Base-by-base conservation (phyloP, 2,797 vertebrate genomes). In the Sciaenops ocellatus region DNA sequence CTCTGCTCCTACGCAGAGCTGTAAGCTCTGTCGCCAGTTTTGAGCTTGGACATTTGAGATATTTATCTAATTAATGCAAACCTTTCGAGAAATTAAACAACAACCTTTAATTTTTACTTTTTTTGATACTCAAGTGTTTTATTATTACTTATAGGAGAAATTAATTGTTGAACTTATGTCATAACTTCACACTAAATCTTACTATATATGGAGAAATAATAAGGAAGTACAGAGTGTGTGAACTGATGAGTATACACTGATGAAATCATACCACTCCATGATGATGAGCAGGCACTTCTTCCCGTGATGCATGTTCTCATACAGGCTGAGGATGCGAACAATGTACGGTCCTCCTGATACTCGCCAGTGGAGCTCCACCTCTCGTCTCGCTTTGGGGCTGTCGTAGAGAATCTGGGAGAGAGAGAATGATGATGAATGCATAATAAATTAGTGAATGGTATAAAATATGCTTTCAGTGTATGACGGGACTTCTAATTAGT, bases 201-300 rank as follows among this genome's bases (percentile, higher is more conserved):
- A 46, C 24, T 6, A 44, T 15, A 41, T 22, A 47, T 10, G 0
- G 7, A 51, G 30, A 56, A 15, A 50, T 17, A 41, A 41, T 2
- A 13, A 63, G 5, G 15, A 42, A 26, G 30, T 4, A 26, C 6
- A 48, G 18, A 3, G 73, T 46, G 38, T 51, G 51, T 57, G 18
- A 50, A 70, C 26, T 42, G 47, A 15, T 50, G 22, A 34, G 41
- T 34, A 8, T 24, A 28, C 13, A 50, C 52, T 9, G 30, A 28
- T 62, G 57, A 55, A 47, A 20, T 73, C 95, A 1, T 96, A 98
- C 98, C 98, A 99, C 92, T 99, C 98, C 98, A 99, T 99, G 93
- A 99, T 90, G 82, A 99, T 98, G 85, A 99, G 97, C 78, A 99
- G 96, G 74, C 98, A 99, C 83, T 98, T 98, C 92, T 98, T 99